phyloP scores from a whole-genome alignment of 2,888 invertebrate species.

The Apantesis nais region DNA sequence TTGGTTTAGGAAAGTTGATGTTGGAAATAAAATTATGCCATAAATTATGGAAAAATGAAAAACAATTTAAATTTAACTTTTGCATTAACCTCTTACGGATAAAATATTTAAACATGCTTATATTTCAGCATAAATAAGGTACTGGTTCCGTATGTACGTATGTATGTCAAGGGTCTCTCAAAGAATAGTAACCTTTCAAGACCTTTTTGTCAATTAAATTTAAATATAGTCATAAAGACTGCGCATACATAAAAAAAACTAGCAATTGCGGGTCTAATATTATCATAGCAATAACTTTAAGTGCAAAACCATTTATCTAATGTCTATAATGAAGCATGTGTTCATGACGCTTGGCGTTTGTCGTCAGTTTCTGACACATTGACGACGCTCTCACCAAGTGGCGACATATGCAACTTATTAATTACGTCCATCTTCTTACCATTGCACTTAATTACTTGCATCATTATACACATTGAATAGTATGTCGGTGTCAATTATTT shows the following conservation, averaged over 20 bases:
- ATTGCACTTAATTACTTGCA: slow-evolving; percentile 33
- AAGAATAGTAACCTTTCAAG: not conserved
- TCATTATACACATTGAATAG: slow-evolving; percentile 40
- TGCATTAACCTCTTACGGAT: not conserved
- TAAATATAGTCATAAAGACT: not conserved
- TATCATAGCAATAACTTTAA: slow-evolving; percentile 31
- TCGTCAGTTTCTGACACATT: slow-evolving; percentile 42
- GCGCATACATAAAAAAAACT: not conserved
- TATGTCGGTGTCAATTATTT: slow-evolving; percentile 5
- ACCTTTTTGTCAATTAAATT: not conserved
- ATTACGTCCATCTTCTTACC: slow-evolving; percentile 34
- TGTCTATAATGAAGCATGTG: slow-evolving; percentile 47
- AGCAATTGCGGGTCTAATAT: slow-evolving; percentile 17
- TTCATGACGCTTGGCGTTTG: slow-evolving; percentile 38
- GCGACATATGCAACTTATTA: slow-evolving; percentile 48
- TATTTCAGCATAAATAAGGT: not conserved
- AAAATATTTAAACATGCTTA: not conserved
- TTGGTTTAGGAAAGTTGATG: not conserved
- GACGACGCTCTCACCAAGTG: slow-evolving; percentile 26
- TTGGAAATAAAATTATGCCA: not conserved
- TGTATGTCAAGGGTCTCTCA: not conserved
- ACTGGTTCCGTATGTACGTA: not conserved
- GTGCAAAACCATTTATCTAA: slow-evolving; percentile 50
- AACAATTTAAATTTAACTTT: too few relatives aligned
- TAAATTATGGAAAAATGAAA: not conserved